Evolutionary conservation across 2,113 vertebrate genomes (phyloP).

Genomic region (Myanophis thanlyinensis): DNA sequence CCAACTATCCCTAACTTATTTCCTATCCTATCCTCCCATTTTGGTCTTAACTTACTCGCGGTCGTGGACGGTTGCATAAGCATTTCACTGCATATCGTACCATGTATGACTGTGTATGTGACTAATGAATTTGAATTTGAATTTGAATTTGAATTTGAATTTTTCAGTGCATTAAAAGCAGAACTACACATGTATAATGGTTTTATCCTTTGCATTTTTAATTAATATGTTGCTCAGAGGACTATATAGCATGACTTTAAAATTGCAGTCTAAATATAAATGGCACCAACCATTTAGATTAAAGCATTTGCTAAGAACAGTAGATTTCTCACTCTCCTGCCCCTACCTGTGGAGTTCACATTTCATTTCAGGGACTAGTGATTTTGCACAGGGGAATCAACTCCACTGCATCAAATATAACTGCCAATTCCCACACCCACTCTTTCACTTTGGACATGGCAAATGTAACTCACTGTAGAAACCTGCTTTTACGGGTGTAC

Average conservation of each 20-base stretch:
- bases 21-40: too few species aligned
- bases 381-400: not conserved
- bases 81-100: too few species aligned
- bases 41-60: too few species aligned
- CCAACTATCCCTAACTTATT: too few species aligned
- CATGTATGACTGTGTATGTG: too few species aligned
- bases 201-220: not conserved
- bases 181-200: not conserved
- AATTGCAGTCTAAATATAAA: not conserved
- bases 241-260: not conserved
- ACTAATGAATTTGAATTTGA: too few species aligned
- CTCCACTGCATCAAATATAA: not conserved
- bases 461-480: not conserved
- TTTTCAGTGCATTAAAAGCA: not conserved
- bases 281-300: not conserved
- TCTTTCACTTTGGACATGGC: not conserved
- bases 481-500: not conserved
- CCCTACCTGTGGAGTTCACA: not conserved
- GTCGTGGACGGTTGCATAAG: too few species aligned
- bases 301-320: not conserved
- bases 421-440: not conserved
- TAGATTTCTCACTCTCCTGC: not conserved
- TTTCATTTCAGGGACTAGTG: not conserved
- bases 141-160: too few species aligned
- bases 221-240: not conserved